These are phyloP conservation scores for Glyptemys insculpta DNA, from an alignment of 2,797 vertebrate species.

Conservation along the genomic window DNA sequence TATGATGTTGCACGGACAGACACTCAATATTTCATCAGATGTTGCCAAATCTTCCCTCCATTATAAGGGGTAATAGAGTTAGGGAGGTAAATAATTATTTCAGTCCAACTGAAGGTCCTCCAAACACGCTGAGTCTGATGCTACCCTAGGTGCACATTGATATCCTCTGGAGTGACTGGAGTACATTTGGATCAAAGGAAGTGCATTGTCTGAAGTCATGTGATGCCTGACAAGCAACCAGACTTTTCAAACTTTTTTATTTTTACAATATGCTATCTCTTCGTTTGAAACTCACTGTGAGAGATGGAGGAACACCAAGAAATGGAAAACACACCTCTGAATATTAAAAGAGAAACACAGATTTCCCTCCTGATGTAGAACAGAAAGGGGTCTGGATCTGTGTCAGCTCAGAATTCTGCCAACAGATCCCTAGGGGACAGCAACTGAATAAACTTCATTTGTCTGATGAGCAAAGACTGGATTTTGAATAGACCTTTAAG, in stretches of 20 bases:
- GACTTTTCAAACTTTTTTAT: neutral
- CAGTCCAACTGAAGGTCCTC: neutral
- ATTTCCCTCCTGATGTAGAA: slow-evolving; percentile 1
- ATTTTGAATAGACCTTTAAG: slow-evolving; percentile 24
- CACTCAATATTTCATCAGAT: neutral
- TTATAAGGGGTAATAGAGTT: neutral
- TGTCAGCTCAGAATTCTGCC: neutral
- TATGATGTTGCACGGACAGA: neutral
- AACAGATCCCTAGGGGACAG: neutral
- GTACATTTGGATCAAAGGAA: neutral
- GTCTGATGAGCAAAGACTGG: slow-evolving; percentile 1
- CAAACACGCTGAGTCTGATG: neutral
- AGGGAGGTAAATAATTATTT: neutral
- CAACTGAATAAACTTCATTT: slow-evolving; percentile 25
- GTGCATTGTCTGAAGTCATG: neutral
- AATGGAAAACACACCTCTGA: neutral
- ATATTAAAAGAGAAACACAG: neutral
- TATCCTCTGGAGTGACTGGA: neutral
- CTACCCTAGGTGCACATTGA: neutral
- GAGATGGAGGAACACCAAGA: neutral
- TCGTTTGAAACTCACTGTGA: neutral
- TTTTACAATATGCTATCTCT: neutral
- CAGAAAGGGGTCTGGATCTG: neutral
- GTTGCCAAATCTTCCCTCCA: neutral
- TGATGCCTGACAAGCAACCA: neutral